Evolutionary conservation across 2,113 vertebrate species (phyloP), one percentile per base, ranked within the genome.

Genomic region (Castor canadensis): DNA sequence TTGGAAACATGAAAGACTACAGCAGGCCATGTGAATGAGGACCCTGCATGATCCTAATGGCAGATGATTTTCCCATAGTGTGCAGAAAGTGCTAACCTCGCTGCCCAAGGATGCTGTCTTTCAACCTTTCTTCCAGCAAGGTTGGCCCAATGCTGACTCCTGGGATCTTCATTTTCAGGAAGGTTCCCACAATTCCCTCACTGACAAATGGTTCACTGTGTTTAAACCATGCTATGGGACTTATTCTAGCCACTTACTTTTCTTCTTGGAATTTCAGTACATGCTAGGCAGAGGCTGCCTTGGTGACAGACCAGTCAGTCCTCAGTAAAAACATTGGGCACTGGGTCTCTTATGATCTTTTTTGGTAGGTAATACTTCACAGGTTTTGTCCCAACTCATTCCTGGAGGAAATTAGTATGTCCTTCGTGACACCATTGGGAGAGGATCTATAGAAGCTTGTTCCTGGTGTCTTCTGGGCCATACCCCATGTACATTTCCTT

Each of bases 291-390:
- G 30, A 88, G 15, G 9, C 1, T 69, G 7, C 47, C 32, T 45
- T 15, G 3, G 0, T 8, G 19, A 79, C 11, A n/a, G n/a, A n/a
- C n/a, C n/a, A n/a, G n/a, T n/a, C 12, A 47, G 64, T 35, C 13
- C 22, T 64, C 28, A n/a, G 1, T 9, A 35, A 62, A 79, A 79
- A 83, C 24, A 19, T 10, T 17, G 54, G 71, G 24, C 47, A 6
- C 8, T 28, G 43, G 43, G 6, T 38, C 20, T 58, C 77, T n/a
- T 32, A 60, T 75, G 28, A 62, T 8, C 8, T 38, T 79, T 5
- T 35, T 6, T 76, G 32, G 30, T 40, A 58, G 24, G 71, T 5
- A 62, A 4, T 0, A 22, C 35, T 89, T 75, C 45, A 83, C 9
- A 26, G 0, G 4, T 40, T 32, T 26, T 47, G 5, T 9, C 3